Base-by-base conservation (phyloP, 2,797 vertebrate genomes). In the Lagodon rhomboides region DNA sequence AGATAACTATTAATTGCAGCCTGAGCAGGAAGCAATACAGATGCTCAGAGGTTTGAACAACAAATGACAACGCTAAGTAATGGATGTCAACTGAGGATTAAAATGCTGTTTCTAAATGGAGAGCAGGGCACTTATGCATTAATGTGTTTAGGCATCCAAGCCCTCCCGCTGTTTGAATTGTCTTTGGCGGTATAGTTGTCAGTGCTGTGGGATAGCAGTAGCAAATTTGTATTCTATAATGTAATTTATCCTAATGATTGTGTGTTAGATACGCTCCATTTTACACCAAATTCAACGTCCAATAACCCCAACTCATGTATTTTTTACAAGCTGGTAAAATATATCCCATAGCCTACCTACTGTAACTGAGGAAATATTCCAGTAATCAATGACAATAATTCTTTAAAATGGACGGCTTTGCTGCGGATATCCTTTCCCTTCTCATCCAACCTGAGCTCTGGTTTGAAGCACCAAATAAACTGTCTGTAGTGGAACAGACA, bases 81-180 rank as follows among this genome's bases (percentile, higher is more conserved):
- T 82, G 69, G 54, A 81, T 80, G 77, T 68, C 53, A 79, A 3
- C 1, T 20, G 43, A 59, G 80, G 84, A 91, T 91, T 91, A 88
- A 79, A 68, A 3, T 51, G 50, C 12, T 59, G 55, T 61, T 54
- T 71, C 23, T 60, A 81, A 82, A 89, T 86, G 61, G 74, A 86
- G 79, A 85, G 73, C 3, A 0, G 34, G 75, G 69, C 60, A 77
- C 47, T 72, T 68, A 16, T 60, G 70, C 69, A 77, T 74, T 79
- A 66, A 70, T 78, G 70, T 84, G 81, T 73, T 82, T 68, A 63
- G 61, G 56, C 46, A 64, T 63, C 41, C 44, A 34, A 80, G 67
- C 59, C 51, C 59, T 65, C 69, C 64, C 56, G 9, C 65, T 34
- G 17, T 41, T 46, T 16, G 25, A 47, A 10, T 34, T 43, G 3